Base-by-base conservation (phyloP, 2,797 vertebrate genomes). In the Rhinoraja longicauda region DNA sequence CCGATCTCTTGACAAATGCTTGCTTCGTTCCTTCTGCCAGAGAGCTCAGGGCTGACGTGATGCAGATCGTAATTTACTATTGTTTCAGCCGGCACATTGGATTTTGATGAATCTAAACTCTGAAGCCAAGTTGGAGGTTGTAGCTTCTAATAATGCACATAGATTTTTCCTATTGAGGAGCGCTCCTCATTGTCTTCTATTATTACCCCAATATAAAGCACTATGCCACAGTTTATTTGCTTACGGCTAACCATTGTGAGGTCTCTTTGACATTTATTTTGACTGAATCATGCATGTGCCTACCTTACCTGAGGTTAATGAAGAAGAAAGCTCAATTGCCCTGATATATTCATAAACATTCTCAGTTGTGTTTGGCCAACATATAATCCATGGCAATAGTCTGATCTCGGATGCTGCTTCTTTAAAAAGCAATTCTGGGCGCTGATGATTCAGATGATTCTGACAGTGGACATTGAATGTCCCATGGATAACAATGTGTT, bases 361-460 rank as follows among this genome's bases (percentile, higher is more conserved):
- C 21, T 32, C 8, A 36, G 62, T 36, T 86, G 19, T 67, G n/a
- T 67, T 67, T 21, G 32, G 5, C 67, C 17, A 36, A 32, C 36
- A 15, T 13, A 32, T 36, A 77, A 77, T 32, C 32, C 29, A n/a
- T 3, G 13, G 32, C n/a, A 10, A 36, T 21, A 36, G 17, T 67
- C n/a, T 17, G n/a, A 36, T 32, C 29, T 86, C 57, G 7, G 53
- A 29, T 86, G 53, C 36, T 79, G 36, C 45, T 59, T n/a, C 26
- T 84, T 84, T 84, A 81, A 84, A 26, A 59, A 13, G 53, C n/a
- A 36, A n/a, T 19, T 36, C n/a, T 36, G 17, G 59, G 15, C 84
- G 67, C 62, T 24, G 59, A 36, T 67, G 59, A 19, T 88, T 67
- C 88, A 67, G 84, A 88, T 88, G 59, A 67, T 88, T 88, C 84